Base-by-base conservation (phyloP, 2,888 invertebrate species). In the Heteromurus nitidus region DNA sequence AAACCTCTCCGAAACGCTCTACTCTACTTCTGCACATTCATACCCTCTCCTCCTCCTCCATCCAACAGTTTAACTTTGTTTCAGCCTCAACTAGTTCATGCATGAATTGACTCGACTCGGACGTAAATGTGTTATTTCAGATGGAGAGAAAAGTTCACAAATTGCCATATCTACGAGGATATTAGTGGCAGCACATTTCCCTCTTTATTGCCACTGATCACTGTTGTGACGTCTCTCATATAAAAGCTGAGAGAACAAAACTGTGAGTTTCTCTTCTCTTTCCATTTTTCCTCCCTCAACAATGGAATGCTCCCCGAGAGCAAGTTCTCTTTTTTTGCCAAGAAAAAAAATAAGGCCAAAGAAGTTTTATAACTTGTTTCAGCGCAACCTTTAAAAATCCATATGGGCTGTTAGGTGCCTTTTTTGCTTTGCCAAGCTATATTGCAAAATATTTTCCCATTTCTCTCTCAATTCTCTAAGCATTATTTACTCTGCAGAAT, bases 91-190 rank as follows among this genome's bases (percentile, higher is more conserved):
- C 36, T 36, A 36, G 13, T 36, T 36, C 36, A 36, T 36, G 36
- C 36, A 13, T 36, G n/a, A n/a, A n/a, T n/a, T n/a, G n/a, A n/a
- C n/a, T 36, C 13, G 36, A 7, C 36, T 36, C 36, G 13, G 9
- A 9, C 36, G 7, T 36, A 7, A 9, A 36, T 36, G 36, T 36
- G 36, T 36, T 50, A 13, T 50, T 50, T n/a, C 18, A 11, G 50
- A 50, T 50, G 50, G 55, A 24, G n/a, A 31, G 42, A 16, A 64
- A 64, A 64, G 64, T 64, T 64, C 44, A 64, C 64, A 64, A 64
- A 64, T 64, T 64, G 30, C 64, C 30, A n/a, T 64, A 42, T n/a
- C n/a, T 28, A 42, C 22, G 24, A 64, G 64, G 42, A 42, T 64
- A 64, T 64, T 64, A 64, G 64, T 24, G 18, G 42, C 22, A 64